Percentiles rank a stretch among this genome's conserved stretches.
These are phyloP conservation scores for Pedicia rivosa DNA, from an alignment of 2,888 invertebrate species.

Conservation along the genomic window DNA sequence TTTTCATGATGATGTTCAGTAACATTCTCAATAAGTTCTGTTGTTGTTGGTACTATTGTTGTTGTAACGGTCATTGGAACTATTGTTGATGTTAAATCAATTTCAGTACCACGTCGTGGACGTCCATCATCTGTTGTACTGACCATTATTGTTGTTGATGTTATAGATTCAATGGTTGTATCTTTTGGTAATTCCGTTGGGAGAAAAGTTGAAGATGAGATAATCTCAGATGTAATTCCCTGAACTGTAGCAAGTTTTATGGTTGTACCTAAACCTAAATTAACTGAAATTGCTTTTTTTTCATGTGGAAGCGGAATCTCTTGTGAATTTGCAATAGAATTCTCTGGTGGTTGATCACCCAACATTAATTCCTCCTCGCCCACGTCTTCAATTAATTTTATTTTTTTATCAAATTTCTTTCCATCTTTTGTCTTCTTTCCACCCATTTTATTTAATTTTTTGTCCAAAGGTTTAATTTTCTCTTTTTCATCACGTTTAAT, in stretches of 20 bases:
- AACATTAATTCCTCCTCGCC: slow-evolving; percentile 28
- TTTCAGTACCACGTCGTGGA: background rate
- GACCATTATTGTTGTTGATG: slow-evolving; percentile 11
- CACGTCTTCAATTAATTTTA: slow-evolving; percentile 8
- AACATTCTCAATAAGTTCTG: too few species aligned
- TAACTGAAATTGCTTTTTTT: too few species aligned
- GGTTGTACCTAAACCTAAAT: too few species aligned
- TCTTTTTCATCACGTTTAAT: slow-evolving; percentile 4
- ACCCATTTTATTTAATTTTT: slow-evolving; percentile 9
- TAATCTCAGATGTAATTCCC: slow-evolving; percentile 5
- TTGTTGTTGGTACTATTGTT: background rate
- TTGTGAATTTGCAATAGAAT: background rate
- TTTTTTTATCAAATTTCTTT: slow-evolving; percentile 10
- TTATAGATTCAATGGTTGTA: slow-evolving; percentile 3
- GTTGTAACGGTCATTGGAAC: background rate
- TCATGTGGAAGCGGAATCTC: slow-evolving; percentile 21
- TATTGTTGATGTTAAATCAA: background rate
- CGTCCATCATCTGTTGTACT: slow-evolving; percentile 8
- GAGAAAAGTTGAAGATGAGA: slow-evolving; percentile 10
- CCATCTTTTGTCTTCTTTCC: background rate
- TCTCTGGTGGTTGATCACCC: slow-evolving; percentile 23
- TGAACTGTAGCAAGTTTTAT: slow-evolving; percentile 10
- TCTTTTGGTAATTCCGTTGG: slow-evolving; percentile 3
- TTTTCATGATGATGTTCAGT: too few species aligned
- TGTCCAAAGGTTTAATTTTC: slow-evolving; percentile 8